A percentile compares a stretch with the other conserved stretches of the same genome.
Evolutionary conservation across 2,888 invertebrate genomes (phyloP).

Genomic region (Cephus nigrinus): DNA sequence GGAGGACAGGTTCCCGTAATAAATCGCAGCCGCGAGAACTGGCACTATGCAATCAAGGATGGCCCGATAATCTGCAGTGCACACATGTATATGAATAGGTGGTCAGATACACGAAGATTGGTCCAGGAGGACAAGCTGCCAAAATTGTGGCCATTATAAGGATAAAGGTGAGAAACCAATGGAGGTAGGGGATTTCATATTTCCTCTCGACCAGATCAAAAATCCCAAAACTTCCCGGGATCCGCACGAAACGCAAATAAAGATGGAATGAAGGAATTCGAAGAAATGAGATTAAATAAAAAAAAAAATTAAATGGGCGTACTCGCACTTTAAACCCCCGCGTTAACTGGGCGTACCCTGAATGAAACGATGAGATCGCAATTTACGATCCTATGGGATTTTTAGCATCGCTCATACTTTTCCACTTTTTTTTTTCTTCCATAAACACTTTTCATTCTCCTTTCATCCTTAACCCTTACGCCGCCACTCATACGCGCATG

Average conservation of each 20-base stretch:
- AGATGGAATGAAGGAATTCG: slow-evolving; percentile 31
- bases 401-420: not conserved
- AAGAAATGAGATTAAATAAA: not conserved
- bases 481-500: too few species aligned
- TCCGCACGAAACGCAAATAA: not conserved
- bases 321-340: slow-evolving; percentile 39
- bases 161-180: slow-evolving; percentile 51
- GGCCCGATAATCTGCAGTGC: slow-evolving; percentile 43
- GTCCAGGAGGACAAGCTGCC: slow-evolving; percentile 28
- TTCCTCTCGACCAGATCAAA: slow-evolving; percentile 42
- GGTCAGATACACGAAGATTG: not conserved
- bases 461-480: slow-evolving; percentile 3
- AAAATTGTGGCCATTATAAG: slow-evolving; percentile 52
- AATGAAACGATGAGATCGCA: slow-evolving; percentile 46
- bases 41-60: slow-evolving; percentile 49
- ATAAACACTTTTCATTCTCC: slow-evolving; percentile 21
- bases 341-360: slow-evolving; percentile 54
- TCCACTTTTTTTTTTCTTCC: not conserved
- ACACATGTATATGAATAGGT: not conserved
- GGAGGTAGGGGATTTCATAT: slow-evolving; percentile 30
- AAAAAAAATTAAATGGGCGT: not conserved
- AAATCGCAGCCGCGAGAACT: slow-evolving; percentile 47
- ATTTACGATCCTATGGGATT: slow-evolving; percentile 47
- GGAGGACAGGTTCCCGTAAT: slow-evolving; percentile 42
- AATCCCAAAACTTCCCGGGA: slow-evolving; percentile 10